Percentiles rank a stretch among this genome's conserved stretches.
phyloP scores from a whole-genome alignment of 2,888 invertebrate genomes.

The Tiliacea citrago region DNA sequence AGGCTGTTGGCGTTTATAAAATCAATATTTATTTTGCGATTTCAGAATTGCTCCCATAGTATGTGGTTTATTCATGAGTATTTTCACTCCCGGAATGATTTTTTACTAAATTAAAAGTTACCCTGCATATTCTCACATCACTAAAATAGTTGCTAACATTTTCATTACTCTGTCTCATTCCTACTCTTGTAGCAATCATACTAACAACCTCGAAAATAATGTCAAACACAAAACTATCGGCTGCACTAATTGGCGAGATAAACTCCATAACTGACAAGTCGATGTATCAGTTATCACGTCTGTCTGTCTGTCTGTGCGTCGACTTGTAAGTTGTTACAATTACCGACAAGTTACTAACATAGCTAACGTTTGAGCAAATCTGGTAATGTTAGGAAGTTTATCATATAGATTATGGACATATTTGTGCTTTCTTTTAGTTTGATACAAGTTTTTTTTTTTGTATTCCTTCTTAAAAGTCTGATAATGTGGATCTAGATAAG shows the following conservation, averaged over 20 bases:
- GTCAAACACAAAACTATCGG: slow-evolving; percentile 31
- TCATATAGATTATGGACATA: not conserved
- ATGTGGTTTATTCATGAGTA: too few species aligned
- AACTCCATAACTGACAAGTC: slow-evolving; percentile 21
- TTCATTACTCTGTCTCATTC: not conserved
- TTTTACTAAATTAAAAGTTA: too few species aligned
- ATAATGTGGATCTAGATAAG: not conserved
- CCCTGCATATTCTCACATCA: not conserved
- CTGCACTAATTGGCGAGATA: slow-evolving; percentile 34
- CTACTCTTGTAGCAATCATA: not conserved
- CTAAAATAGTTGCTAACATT: not conserved
- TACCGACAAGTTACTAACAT: slow-evolving; percentile 18
- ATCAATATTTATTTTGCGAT: not conserved
- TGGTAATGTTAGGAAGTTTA: not conserved
- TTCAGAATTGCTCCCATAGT: not conserved
- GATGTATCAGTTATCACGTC: slow-evolving; percentile 24
- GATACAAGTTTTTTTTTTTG: not conserved
- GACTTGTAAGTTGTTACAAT: slow-evolving; percentile 18
- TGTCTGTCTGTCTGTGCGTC: slow-evolving; percentile 9
- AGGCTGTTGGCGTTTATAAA: too few species aligned
- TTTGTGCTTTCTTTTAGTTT: slow-evolving; percentile 5
- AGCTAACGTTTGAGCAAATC: not conserved
- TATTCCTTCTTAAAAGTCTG: not conserved
- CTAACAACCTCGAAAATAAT: slow-evolving; percentile 1
- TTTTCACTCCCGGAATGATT: too few species aligned